A percentile compares a stretch with the other conserved stretches of the same genome.
These are phyloP conservation scores for Cylindroiulus punctatus DNA, from an alignment of 2,888 invertebrate genomes.

Conservation along the genomic window DNA sequence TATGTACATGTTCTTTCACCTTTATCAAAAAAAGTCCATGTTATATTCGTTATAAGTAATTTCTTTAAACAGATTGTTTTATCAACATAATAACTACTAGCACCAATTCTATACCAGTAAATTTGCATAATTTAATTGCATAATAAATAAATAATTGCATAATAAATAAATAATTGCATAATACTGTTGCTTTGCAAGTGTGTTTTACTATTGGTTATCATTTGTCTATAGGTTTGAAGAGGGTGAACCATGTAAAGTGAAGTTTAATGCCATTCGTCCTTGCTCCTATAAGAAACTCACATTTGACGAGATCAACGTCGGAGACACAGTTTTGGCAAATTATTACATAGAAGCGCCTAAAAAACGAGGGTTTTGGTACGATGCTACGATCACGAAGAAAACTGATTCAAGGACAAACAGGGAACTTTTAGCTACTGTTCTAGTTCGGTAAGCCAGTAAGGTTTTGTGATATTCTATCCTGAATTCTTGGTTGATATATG, in stretches of 20 bases:
- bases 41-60: too few relatives aligned
- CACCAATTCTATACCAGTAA: too few relatives aligned
- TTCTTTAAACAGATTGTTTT: too few relatives aligned
- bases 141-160: too few relatives aligned
- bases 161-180: too few relatives aligned
- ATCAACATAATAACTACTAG: too few relatives aligned
- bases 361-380: slow-evolving; percentile 78
- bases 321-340: slow-evolving; percentile 77
- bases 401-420: slow-evolving; percentile 43
- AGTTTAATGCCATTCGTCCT: slow-evolving; percentile 74
- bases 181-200: too few relatives aligned
- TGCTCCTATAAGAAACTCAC: slow-evolving; percentile 72
- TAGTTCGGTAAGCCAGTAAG: slow-evolving; percentile 9
- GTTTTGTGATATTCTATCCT: too few relatives aligned
- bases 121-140: too few relatives aligned
- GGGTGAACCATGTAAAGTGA: slow-evolving; percentile 62
- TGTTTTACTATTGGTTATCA: not conserved
- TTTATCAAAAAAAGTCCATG: not conserved
- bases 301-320: slow-evolving; percentile 70
- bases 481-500: too few relatives aligned
- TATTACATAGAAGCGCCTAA: slow-evolving; percentile 77
- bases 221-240: slow-evolving; percentile 60
- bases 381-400: slow-evolving; percentile 64
- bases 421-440: slow-evolving; percentile 39
- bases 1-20: slow-evolving; percentile 60